Percentiles rank a stretch among this genome's conserved stretches.
phyloP scores from a whole-genome alignment of 2,113 vertebrate species.

The Apeltes quadracus region DNA sequence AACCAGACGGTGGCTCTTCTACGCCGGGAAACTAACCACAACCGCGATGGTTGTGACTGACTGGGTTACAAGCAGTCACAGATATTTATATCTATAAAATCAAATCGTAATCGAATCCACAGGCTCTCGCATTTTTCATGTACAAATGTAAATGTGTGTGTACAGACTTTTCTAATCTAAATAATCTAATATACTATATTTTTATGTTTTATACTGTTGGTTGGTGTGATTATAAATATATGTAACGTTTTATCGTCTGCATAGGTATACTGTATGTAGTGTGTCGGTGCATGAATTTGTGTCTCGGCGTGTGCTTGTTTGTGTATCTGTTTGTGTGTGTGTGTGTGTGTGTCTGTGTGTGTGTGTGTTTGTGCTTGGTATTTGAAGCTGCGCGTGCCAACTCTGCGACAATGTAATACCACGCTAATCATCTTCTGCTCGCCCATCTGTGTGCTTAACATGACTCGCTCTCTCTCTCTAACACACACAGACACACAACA shows the following conservation, averaged over 20 bases:
- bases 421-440: constrained; percentile 70
- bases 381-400: constrained; percentile 67
- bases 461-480: constrained; percentile 11
- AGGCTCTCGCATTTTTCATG: not conserved
- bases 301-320: not conserved
- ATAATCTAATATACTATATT: too few species aligned
- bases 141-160: constrained; percentile 13
- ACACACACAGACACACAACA: constrained; percentile 3
- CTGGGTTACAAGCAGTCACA: not conserved
- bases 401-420: constrained; percentile 70
- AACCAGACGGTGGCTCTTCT: not conserved
- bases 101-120: not conserved
- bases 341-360: not conserved
- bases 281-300: not conserved
- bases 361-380: constrained; percentile 55
- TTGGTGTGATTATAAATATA: too few species aligned
- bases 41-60: not conserved
- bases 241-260: not conserved
- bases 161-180: constrained; percentile 1
- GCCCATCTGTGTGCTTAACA: constrained; percentile 71
- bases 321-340: not conserved
- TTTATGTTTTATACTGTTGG: too few species aligned
- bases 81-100: not conserved
- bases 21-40: not conserved
- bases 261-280: too few species aligned